A percentile compares a stretch with the other conserved stretches of the same genome.
phyloP scores from a whole-genome alignment of 2,888 invertebrate species.

The Orthonychiurus folsomi region DNA sequence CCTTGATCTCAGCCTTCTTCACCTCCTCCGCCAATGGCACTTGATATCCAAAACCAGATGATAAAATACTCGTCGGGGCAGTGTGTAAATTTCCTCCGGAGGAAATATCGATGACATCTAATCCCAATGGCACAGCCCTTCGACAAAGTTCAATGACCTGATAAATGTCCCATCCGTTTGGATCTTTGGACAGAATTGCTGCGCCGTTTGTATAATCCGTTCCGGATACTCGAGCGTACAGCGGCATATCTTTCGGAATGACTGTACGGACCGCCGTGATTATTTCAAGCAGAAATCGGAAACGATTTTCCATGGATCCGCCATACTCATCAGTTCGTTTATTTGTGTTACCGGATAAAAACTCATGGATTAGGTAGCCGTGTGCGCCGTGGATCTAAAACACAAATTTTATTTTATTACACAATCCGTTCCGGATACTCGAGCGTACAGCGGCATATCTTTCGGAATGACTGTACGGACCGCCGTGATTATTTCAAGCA shows the following conservation, averaged over 20 bases:
- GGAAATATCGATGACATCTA: constrained; percentile 18
- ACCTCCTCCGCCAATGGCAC: constrained; percentile 14
- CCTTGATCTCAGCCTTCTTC: constrained; percentile 15
- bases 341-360: constrained; percentile 15
- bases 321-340: constrained; percentile 20
- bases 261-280: constrained; percentile 8
- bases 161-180: constrained; percentile 17
- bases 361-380: constrained; percentile 16
- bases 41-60: constrained; percentile 14
- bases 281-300: constrained; percentile 15
- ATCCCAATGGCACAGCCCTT: constrained; percentile 11
- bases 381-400: constrained; percentile 17
- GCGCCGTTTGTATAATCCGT: constrained; percentile 11
- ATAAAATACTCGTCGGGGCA: background rate
- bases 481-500: constrained; percentile 11
- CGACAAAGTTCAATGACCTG: constrained; percentile 17
- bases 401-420: background rate
- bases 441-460: constrained; percentile 14
- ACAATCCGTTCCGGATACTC: constrained; percentile 18
- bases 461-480: constrained; percentile 12
- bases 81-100: constrained; percentile 14
- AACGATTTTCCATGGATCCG: constrained; percentile 16
- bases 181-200: background rate
- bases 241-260: constrained; percentile 14
- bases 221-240: constrained; percentile 15